Base-by-base conservation (phyloP, 1,140 invertebrate species). In the Heliconius melpomene region DNA sequence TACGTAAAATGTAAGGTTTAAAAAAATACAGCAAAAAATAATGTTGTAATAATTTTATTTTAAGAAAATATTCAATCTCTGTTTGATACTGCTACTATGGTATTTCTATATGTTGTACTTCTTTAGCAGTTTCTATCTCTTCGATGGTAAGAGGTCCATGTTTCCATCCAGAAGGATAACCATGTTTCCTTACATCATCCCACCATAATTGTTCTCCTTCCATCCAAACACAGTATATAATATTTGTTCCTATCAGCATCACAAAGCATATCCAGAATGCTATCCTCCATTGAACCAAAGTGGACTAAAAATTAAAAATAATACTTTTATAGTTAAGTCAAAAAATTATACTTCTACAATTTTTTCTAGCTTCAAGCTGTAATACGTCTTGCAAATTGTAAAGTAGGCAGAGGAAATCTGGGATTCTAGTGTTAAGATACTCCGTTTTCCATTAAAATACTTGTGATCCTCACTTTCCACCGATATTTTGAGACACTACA, bases 231-330 rank as follows among this genome's bases (percentile, higher is more conserved):
- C 96, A 90, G 87, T 97, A 98, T 7, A 98, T 83, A 0, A 97
- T 80, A 79, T 97, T 97, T 0, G 97, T 97, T 20, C 96, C 87
- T 3, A 96, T 88, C 73, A 98, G 96, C 2, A 98, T 95, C 0
- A 85, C 96, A 70, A 97, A 96, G 7, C 96, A 96, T 46, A 98
- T 96, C 96, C 97, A 98, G 88, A 98, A 98, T 0, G 98, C 97
- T 2, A 95, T 90, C 74, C 97, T 95, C 98, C 98, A 98, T 91
- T 98, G 96, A 8, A 94, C 88, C 18, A 97, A 84, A 7, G 96
- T 96, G 85, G 96, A 96, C 97, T 98, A 90, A 73, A 95, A 94
- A 38, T 54, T 23, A 66, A 66, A 26, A 1, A 16, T 0, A 66
- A 9, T 3, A 11, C 11, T 66, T 26, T 26, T 2, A 66, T 46